Evolutionary conservation across 2,113 vertebrate genomes (phyloP).

Genomic region (Aplodontia rufa): DNA sequence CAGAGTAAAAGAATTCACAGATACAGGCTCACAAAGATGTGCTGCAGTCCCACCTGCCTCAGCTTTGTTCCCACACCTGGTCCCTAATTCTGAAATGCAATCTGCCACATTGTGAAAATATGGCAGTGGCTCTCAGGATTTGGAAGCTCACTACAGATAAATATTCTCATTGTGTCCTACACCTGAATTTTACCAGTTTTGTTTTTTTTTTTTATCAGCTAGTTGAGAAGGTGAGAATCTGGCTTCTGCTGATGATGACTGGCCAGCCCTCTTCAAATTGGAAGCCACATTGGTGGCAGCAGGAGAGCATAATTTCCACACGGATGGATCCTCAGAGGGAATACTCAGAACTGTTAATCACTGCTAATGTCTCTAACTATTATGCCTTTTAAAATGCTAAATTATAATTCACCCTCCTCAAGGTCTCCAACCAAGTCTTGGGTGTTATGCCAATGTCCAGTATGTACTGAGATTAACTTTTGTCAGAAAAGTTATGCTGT

Average conservation of each 20-base stretch:
- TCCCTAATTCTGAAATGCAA: neutral
- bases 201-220: neutral
- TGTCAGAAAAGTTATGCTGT: neutral
- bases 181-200: neutral
- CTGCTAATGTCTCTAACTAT: slow-evolving; percentile 5
- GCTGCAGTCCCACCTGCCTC: neutral
- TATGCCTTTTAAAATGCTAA: neutral
- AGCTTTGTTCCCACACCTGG: neutral
- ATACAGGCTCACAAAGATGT: neutral
- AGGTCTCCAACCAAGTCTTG: neutral
- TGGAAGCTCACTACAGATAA: neutral
- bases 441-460: neutral
- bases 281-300: neutral
- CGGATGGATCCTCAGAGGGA: neutral
- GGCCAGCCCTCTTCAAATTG: neutral
- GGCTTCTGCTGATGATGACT: neutral
- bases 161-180: neutral
- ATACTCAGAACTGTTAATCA: slow-evolving; percentile 51
- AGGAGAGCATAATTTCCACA: neutral
- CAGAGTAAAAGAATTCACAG: neutral
- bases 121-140: neutral
- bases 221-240: neutral
- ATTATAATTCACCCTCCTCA: neutral
- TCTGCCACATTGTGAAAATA: neutral
- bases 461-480: slow-evolving; percentile 8